phyloP scores from a whole-genome alignment of 2,113 vertebrate species.

The Nannobrachium achirus region DNA sequence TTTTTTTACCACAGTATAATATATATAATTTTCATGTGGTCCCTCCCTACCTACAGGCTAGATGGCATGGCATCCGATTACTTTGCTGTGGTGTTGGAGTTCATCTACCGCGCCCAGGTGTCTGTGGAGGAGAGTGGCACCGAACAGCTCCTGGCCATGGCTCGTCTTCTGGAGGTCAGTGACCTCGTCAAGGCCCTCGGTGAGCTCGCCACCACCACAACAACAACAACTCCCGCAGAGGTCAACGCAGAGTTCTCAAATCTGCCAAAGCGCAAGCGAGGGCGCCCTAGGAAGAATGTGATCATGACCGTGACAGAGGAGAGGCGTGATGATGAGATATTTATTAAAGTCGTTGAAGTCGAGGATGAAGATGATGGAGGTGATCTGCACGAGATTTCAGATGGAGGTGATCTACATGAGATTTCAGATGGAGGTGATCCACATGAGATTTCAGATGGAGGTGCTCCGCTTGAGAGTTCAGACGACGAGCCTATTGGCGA shows the following conservation, averaged over 20 bases:
- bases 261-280: conserved; percentile 84
- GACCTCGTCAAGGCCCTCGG: conserved; percentile 85
- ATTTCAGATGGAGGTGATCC: background rate
- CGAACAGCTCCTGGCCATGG: conserved; percentile 88
- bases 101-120: conserved; percentile 92
- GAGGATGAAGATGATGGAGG: too few species aligned
- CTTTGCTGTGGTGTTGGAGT: conserved; percentile 87
- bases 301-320: background rate
- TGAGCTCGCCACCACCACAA: conserved; percentile 68
- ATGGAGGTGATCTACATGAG: background rate
- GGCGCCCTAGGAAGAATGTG: conserved; percentile 84
- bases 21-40: too few species aligned
- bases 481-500: conserved; percentile 4
- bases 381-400: background rate
- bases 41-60: conserved; percentile 84
- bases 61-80: conserved; percentile 86
- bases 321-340: background rate
- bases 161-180: conserved; percentile 86
- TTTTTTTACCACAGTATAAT: too few species aligned
- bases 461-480: background rate
- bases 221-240: conserved; percentile 1
- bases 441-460: background rate
- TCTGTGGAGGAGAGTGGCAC: conserved; percentile 80
- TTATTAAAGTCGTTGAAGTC: too few species aligned
- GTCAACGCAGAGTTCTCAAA: background rate